Base-by-base conservation (phyloP, 2,113 vertebrate genomes). In the Stigmatopora nigra region DNA sequence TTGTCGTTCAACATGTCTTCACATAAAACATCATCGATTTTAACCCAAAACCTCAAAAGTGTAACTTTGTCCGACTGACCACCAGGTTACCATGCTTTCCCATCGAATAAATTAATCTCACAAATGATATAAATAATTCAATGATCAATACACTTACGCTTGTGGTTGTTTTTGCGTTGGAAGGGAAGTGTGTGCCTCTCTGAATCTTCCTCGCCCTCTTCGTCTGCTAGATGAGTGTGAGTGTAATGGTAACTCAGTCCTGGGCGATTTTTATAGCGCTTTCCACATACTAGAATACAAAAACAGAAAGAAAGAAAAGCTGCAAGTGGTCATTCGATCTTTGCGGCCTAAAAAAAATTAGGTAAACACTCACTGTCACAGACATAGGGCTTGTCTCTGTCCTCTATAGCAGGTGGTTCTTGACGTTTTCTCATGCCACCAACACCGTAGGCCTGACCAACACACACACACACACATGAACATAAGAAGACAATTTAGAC, bases 221-320 rank as follows among this genome's bases (percentile, higher is more conserved):
- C 94, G 62, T 96, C 94, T 2, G 94, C 94, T 89, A 96, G 90
- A 88, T 96, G 94, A 72, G 94, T 95, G 87, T 96, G 94, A 74
- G 94, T 95, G 87, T 96, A 96, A 80, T 96, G 94, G 87, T 96
- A 96, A 85, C 94, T 96, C 85, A 96, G 91, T 16, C 94, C 94
- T 0, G 94, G 94, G 17, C 94, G 92, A 79, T 96, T 96, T 90
- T 96, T 96, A 86, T 96, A 96, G 74, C 94, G 92, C 78, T 96
- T 96, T 77, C 93, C 94, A 65, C 94, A 96, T 82, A 95, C 94
- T 95, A 83, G 13, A 82, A 87, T 16, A 81, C 36, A 78, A 38
- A 57, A 56, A 76, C 14, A 31, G 16, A 63, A 12, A 56, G 16
- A 48, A 4, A 64, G 1, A 60, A 41, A 59, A 20, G 55, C 20